Evolutionary conservation across 2,113 vertebrate species (phyloP).

Genomic region (Gobius niger): DNA sequence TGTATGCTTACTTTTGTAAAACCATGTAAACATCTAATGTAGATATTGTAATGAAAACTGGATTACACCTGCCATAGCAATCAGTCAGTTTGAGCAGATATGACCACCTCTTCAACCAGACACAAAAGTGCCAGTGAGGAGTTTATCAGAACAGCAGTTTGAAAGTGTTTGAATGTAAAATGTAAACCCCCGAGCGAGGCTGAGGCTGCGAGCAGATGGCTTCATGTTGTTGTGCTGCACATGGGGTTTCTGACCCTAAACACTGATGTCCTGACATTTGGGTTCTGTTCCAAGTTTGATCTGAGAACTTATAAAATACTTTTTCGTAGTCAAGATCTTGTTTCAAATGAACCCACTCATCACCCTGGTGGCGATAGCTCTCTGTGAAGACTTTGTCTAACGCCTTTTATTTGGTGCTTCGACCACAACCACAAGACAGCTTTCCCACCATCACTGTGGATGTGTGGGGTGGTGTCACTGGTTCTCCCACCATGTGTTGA

Average conservation of each 20-base stretch:
- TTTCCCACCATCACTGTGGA: no score
- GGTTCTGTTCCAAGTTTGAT: slow-evolving; percentile 8
- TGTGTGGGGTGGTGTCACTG: no score
- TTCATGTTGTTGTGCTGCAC: slow-evolving; percentile 58
- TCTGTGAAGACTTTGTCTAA: background rate
- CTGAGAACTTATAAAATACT: background rate
- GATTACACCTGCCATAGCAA: background rate
- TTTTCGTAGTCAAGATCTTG: background rate
- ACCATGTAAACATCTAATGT: background rate
- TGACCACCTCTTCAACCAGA: no score
- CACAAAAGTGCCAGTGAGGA: no score
- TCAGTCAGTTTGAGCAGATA: no score
- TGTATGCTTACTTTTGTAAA: background rate
- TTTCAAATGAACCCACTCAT: no score
- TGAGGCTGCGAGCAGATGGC: slow-evolving; percentile 62
- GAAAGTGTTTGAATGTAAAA: background rate
- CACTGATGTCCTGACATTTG: slow-evolving; percentile 18
- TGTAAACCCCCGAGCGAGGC: slow-evolving; percentile 47
- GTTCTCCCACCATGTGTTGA: no score
- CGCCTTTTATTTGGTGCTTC: background rate
- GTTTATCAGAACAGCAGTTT: background rate
- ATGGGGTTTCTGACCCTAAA: slow-evolving; percentile 55
- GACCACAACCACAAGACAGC: no score
- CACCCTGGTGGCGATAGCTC: no score
- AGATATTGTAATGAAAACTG: background rate